A percentile compares a stretch with the other conserved stretches of the same genome.
Evolutionary conservation across 53 echinoderm and acorn worm species (phyloP).

Genomic region (Apostichopus leukothele): DNA sequence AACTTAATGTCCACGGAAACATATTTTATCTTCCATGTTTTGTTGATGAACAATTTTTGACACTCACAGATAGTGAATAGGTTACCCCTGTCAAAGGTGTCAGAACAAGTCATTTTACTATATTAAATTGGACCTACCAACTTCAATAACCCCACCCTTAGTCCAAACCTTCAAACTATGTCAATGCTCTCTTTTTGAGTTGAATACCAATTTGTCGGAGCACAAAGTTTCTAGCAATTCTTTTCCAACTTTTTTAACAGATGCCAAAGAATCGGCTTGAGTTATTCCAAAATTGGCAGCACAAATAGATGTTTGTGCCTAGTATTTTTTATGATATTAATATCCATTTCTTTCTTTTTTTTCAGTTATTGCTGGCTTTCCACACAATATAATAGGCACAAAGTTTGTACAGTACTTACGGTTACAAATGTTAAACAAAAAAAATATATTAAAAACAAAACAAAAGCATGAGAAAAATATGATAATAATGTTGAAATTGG

Average conservation of each 20-base stretch:
- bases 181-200: neutral
- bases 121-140: no score
- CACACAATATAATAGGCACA: slow-evolving; percentile 15
- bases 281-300: slow-evolving; percentile 19
- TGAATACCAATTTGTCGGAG: neutral
- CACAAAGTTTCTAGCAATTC: neutral
- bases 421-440: neutral
- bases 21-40: no score
- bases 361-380: neutral
- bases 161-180: no score
- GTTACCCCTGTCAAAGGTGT: no score
- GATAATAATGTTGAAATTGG: neutral
- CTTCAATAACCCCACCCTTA: no score
- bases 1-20: no score
- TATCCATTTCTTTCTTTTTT: neutral
- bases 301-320: slow-evolving; percentile 22
- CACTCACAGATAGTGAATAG: no score
- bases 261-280: slow-evolving; percentile 30
- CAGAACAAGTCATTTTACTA: no score
- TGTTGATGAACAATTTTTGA: no score
- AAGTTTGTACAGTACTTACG: slow-evolving; percentile 31
- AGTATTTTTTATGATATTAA: neutral
- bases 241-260: neutral
- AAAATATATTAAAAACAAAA: neutral
- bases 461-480: neutral